phyloP scores from a whole-genome alignment of 2,113 vertebrate species.

The human (Homo sapiens) region DNA sequence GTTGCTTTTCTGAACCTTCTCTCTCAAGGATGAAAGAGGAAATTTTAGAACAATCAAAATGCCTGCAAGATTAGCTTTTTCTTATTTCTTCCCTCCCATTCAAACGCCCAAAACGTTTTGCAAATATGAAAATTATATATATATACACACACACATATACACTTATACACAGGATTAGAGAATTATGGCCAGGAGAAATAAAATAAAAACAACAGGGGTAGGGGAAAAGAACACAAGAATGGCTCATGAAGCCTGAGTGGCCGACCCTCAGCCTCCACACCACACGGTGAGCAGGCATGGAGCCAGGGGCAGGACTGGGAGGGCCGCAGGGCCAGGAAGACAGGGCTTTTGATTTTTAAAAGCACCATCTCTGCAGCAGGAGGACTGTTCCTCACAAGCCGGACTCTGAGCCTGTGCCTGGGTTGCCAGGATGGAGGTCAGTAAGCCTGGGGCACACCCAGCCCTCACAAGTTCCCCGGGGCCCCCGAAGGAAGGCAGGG shows the following conservation, averaged over 20 bases:
- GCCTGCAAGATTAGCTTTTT: not conserved
- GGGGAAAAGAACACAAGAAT: not conserved
- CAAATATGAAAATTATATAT: not conserved
- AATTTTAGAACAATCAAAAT: rapidly evolving
- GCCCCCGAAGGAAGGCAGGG: not conserved
- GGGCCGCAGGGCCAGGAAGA: not conserved
- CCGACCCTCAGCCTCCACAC: rapidly evolving
- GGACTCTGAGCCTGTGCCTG: not conserved
- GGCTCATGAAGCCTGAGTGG: not conserved
- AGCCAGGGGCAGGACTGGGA: rapidly evolving
- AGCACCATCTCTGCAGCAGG: not conserved
- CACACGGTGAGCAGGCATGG: not conserved
- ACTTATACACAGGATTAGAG: not conserved
- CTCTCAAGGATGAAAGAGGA: not conserved
- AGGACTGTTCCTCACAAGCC: not conserved
- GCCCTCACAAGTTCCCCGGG: too few relatives aligned
- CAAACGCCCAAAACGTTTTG: not conserved
- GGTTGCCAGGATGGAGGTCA: not conserved
- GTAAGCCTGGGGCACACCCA: rapidly evolving
- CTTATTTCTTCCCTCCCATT: not conserved
- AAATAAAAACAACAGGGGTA: not conserved
- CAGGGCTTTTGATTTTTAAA: not conserved
- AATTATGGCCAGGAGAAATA: not conserved
- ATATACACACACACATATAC: not conserved
- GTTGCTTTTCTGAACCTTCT: not conserved